Evolutionary conservation across 2,113 vertebrate genomes (phyloP).

Genomic region (Cephalophus harveyi): DNA sequence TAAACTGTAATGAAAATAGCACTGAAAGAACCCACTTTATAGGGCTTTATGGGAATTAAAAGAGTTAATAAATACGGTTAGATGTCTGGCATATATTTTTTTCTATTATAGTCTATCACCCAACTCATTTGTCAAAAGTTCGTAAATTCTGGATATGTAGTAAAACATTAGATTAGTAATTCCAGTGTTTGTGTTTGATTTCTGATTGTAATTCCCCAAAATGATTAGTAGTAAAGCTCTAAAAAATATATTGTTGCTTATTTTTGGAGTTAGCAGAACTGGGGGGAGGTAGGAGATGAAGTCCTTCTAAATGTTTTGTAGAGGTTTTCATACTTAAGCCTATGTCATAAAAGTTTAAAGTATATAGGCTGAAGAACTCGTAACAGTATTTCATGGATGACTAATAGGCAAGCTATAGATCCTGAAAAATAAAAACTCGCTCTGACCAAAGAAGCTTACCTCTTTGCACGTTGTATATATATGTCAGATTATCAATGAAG

Average conservation of each 20-base stretch:
- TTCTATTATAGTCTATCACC: neutral
- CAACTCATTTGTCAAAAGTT: neutral
- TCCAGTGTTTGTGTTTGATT: neutral
- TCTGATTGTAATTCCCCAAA: neutral
- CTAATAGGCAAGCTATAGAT: neutral
- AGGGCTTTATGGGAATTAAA: neutral
- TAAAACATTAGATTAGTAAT: neutral
- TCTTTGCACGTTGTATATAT: neutral
- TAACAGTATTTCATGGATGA: neutral
- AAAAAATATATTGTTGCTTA: neutral
- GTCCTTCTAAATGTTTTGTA: neutral
- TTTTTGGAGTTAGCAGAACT: neutral
- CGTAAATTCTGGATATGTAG: neutral
- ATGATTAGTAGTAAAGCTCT: neutral
- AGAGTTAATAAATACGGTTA: neutral
- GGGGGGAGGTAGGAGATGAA: neutral
- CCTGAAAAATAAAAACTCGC: neutral
- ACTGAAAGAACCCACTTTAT: neutral
- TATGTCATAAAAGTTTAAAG: neutral
- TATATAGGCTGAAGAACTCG: neutral
- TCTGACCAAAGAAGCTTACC: neutral
- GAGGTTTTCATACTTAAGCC: neutral
- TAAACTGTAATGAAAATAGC: neutral
- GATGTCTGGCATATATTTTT: neutral
- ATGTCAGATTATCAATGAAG: neutral